Evolutionary conservation across 1,140 invertebrate genomes (phyloP), one percentile per base, ranked within the genome.

Genomic region (Drosophila setifemur): DNA sequence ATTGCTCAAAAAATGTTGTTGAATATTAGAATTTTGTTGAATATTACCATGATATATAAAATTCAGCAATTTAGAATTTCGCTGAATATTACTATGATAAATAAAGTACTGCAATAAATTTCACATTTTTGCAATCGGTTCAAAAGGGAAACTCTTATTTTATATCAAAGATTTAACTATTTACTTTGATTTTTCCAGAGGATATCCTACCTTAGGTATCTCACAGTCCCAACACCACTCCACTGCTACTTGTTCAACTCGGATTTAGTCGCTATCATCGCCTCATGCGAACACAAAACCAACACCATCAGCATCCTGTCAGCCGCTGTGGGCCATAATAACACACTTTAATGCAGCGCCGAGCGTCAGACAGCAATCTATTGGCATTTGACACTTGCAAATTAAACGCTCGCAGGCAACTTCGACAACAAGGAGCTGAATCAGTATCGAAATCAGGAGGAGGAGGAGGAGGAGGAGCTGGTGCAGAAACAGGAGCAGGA

Each of bases 331-430:
- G 64, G 58, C 68, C 70, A 73, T 73, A 72, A 73, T 60, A 86
- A 74, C 52, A 50, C 58, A 60, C 68, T 85, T 85, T 57, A 83
- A 78, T 63, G 58, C 61, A 57, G 50, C 40, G 63, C 23, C 44
- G 37, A 47, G 63, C 63, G 52, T 21, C 29, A 12, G 58, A 48
- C 52, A 50, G 42, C 42, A 29, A 69, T 81, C 55, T 86, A 86
- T 86, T 85, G 81, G 81, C 81, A 85, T 79, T 58, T 86, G 81
- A 85, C 81, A 86, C 81, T 86, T 87, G 81, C 75, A 85, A 85
- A 85, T 85, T 85, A 85, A 85, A 86, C 53, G 75, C 81, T 73
- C 26, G 52, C 66, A 86, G 74, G 66, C 79, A 85, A 42, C 64
- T 18, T 6, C 37, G 31, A 7, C 7, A 33, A 2, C 40, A n/a